These are phyloP conservation scores for Bombus affinis DNA, from an alignment of 1,140 invertebrate genomes.

Conservation along the genomic window DNA sequence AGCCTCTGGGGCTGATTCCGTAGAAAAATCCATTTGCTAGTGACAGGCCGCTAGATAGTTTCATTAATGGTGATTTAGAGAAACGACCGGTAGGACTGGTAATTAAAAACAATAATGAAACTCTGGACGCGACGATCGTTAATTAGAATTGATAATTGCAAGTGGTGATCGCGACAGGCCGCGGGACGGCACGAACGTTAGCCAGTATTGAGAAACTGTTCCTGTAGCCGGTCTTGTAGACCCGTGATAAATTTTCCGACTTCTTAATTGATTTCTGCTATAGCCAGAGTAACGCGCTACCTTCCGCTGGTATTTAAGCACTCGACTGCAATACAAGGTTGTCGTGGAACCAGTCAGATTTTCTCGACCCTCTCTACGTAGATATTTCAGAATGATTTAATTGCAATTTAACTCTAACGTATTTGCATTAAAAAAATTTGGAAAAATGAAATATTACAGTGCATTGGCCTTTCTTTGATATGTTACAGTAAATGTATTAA, in stretches of 20 bases:
- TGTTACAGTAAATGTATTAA: not conserved
- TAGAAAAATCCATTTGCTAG: not conserved
- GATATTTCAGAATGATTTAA: not conserved
- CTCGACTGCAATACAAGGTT: not conserved
- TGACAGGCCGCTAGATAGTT: not conserved
- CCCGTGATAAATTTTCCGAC: conserved; percentile 16
- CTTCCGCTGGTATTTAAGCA: not conserved
- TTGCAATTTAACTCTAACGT: not conserved
- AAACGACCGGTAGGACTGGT: not conserved
- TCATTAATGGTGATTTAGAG: conserved; percentile 35
- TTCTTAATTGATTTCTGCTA: conserved; percentile 31
- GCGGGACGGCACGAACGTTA: not conserved
- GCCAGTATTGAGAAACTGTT: conserved; percentile 25
- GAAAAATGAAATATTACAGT: too few species aligned
- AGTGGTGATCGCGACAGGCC: conserved; percentile 3
- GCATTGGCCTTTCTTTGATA: not conserved
- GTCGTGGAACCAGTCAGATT: not conserved
- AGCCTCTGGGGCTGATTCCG: not conserved
- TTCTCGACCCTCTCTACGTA: not conserved
- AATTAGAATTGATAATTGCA: conserved; percentile 43
- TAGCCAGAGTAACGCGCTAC: not conserved
- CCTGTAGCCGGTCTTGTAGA: not conserved
- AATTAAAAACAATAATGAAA: conserved; percentile 42
- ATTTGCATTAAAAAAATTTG: not conserved
- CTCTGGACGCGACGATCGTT: conserved; percentile 3